These are phyloP conservation scores for Drosophila arizonae DNA, from an alignment of 1,140 invertebrate species.

Conservation along the genomic window DNA sequence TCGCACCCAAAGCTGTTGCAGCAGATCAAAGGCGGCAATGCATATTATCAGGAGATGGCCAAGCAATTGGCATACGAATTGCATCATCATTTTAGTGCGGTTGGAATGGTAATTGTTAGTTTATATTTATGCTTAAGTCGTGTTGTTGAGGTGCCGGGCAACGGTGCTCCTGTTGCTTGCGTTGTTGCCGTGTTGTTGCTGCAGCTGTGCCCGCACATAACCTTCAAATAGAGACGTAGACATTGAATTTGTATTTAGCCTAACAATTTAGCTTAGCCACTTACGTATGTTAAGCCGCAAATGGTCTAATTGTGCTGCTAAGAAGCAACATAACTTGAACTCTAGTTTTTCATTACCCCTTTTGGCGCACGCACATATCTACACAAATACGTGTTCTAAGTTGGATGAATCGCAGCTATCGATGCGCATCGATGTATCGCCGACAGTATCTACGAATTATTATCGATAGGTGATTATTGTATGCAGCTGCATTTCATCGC, in stretches of 20 bases:
- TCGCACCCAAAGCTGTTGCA: slow-evolving; percentile 45
- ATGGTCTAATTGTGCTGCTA: slow-evolving; percentile 21
- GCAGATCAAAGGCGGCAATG: slow-evolving; percentile 44
- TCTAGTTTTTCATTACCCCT: slow-evolving; percentile 37
- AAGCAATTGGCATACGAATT: slow-evolving; percentile 48
- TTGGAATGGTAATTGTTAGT: slow-evolving; percentile 45
- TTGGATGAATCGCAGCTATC: slow-evolving; percentile 8
- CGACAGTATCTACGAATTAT: too few relatives aligned
- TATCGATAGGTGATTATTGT: neutral
- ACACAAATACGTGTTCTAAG: slow-evolving; percentile 41
- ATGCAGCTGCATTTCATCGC: too few relatives aligned
- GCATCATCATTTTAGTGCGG: slow-evolving; percentile 55
- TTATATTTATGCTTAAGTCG: slow-evolving; percentile 14
- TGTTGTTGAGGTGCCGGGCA: slow-evolving; percentile 28
- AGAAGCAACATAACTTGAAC: slow-evolving; percentile 24
- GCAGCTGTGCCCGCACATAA: slow-evolving; percentile 37
- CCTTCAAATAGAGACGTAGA: slow-evolving; percentile 7
- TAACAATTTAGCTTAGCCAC: neutral
- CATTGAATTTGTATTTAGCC: neutral
- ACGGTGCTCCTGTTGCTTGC: slow-evolving; percentile 48
- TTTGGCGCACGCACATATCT: slow-evolving; percentile 27
- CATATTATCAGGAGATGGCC: slow-evolving; percentile 49
- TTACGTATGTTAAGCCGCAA: slow-evolving; percentile 25
- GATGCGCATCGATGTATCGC: neutral
- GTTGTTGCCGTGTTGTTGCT: slow-evolving; percentile 31